These are phyloP conservation scores for Calameuta idolon DNA, from an alignment of 2,888 invertebrate species.

Conservation along the genomic window DNA sequence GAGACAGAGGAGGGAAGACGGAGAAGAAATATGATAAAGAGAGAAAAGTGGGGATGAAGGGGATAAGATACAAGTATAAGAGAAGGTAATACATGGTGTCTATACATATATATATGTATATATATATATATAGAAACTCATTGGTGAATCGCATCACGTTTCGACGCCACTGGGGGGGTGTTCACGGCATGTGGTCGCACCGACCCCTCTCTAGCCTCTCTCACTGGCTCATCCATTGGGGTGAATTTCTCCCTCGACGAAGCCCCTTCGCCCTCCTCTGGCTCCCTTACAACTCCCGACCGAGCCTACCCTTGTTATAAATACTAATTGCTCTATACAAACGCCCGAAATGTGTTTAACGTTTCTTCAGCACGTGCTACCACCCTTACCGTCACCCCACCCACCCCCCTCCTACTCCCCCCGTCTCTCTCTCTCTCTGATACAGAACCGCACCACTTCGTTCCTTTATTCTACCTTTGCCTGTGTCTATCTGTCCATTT, in stretches of 20 bases:
- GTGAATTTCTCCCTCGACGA: constrained; percentile 26
- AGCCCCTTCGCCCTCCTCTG: constrained; percentile 3
- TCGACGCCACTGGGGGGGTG: constrained; percentile 46
- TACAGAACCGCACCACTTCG: constrained; percentile 3
- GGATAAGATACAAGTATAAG: constrained; percentile 17
- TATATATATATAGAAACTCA: constrained; percentile 34
- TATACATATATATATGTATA: constrained; percentile 10
- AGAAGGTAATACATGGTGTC: not conserved
- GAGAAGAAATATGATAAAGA: constrained; percentile 10
- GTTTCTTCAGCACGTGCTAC: constrained; percentile 46
- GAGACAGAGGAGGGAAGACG: not conserved
- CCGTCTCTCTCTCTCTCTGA: not conserved
- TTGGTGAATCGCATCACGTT: constrained; percentile 56
- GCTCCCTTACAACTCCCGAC: constrained; percentile 28
- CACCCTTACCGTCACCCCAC: constrained; percentile 1
- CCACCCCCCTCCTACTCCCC: not conserved
- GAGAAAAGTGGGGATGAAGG: constrained; percentile 3
- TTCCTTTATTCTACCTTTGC: not conserved
- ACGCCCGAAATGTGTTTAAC: constrained; percentile 57
- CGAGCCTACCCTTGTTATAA: constrained; percentile 55
- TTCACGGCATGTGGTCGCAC: constrained; percentile 58
- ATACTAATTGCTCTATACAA: constrained; percentile 62
- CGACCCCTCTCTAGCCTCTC: constrained; percentile 37
- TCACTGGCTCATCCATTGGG: constrained; percentile 27
- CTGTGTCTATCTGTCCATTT: constrained; percentile 12